Percentiles rank a stretch among this genome's conserved stretches.
Conservation (phyloP, 2,113 vertebrate species). For the Arothron firmamentum region DNA sequence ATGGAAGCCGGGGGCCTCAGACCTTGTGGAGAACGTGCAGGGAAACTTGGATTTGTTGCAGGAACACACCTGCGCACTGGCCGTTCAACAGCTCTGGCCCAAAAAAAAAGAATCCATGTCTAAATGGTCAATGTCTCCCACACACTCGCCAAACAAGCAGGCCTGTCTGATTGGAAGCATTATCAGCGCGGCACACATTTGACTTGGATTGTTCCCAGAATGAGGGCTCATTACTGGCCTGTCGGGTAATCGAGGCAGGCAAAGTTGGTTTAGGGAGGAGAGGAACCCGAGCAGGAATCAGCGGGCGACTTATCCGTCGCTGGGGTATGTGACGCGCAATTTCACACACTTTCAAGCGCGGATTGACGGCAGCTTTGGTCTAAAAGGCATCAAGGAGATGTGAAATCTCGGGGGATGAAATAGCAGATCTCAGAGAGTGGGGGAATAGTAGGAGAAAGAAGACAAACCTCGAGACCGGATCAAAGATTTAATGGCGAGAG, state of each 20-base stretch:
- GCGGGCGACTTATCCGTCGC: conserved; percentile 5
- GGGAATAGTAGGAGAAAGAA: neutral
- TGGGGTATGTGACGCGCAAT: conserved; percentile 9
- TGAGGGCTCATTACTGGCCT: conserved; percentile 51
- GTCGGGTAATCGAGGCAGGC: conserved; percentile 43
- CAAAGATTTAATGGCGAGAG: too few species aligned
- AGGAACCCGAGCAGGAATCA: neutral
- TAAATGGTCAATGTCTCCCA: conserved; percentile 43
- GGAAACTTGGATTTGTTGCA: too few species aligned
- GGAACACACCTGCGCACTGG: too few species aligned
- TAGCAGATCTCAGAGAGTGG: neutral
- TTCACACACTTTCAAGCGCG: neutral
- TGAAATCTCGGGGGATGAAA: neutral
- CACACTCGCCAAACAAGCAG: conserved; percentile 28
- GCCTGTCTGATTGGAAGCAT: conserved; percentile 50
- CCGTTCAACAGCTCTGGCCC: neutral
- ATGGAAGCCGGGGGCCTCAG: neutral
- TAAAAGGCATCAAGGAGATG: conserved; percentile 7
- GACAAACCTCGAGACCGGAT: neutral
- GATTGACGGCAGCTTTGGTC: conserved; percentile 10
- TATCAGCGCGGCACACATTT: conserved; percentile 67
- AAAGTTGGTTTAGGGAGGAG: conserved; percentile 44
- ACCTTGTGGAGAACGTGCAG: too few species aligned
- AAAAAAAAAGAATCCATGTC: conserved; percentile 16
- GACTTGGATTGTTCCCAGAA: conserved; percentile 64